Conservation (phyloP, 2,797 vertebrate genomes). For the Mus minutoides region DNA sequence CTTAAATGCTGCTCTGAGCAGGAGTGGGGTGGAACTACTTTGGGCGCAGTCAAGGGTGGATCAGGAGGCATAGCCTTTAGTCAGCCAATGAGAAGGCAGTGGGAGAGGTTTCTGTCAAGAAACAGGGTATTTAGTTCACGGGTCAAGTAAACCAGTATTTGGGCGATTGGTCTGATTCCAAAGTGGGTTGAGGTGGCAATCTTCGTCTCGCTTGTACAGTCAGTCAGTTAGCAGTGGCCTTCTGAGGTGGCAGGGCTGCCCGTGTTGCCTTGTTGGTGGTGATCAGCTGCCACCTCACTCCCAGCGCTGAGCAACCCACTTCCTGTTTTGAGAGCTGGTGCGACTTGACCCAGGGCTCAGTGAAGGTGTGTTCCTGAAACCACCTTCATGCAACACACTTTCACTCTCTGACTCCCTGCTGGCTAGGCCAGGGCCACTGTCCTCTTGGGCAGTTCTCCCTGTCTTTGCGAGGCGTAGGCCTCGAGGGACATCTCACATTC, state of each 20-base stretch:
- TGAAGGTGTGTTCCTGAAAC: background rate
- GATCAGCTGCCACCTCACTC: background rate
- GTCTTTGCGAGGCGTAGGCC: background rate
- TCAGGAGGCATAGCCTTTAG: background rate
- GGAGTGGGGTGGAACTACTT: background rate
- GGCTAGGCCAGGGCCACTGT: background rate
- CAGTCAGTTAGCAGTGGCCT: background rate
- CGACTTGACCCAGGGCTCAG: background rate
- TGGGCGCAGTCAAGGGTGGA: background rate
- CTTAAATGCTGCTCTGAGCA: background rate
- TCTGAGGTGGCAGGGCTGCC: background rate
- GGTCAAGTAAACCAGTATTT: background rate
- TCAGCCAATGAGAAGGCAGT: background rate
- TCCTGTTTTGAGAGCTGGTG: conserved; percentile 11
- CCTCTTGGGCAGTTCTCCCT: background rate
- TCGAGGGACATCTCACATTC: background rate
- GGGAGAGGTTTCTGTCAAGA: background rate
- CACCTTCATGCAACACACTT: background rate
- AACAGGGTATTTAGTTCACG: background rate
- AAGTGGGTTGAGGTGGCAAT: background rate
- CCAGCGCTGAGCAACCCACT: background rate
- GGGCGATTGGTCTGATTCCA: background rate
- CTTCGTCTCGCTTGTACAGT: too few species aligned
- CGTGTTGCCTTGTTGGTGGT: background rate
- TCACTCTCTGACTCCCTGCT: background rate